Base-by-base conservation (phyloP, 2,888 invertebrate genomes). In the Incurvaria masculella region DNA sequence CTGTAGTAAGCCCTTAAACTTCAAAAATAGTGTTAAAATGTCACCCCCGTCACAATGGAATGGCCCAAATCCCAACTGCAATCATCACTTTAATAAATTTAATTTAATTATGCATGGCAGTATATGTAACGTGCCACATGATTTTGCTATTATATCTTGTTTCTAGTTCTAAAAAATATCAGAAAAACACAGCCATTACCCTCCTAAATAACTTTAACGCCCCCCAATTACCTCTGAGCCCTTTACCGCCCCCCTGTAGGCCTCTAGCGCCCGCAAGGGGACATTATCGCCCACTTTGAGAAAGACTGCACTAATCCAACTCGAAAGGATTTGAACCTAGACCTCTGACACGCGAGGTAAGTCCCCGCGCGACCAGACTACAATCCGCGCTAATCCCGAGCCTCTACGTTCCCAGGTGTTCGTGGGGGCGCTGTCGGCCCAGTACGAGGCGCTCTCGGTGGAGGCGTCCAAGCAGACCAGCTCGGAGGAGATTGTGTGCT, bases 401-500 rank as follows among this genome's bases (percentile, higher is more conserved):
- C 26, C 47, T 50, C 56, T 63, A n/a, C n/a, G n/a, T n/a, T n/a
- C n/a, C 2, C 83, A 93, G 84, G 93, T 94, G 72, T 91, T 91
- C 80, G 93, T 94, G 68, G 93, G 92, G 60, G 89, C 91, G 58
- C 81, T 93, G 62, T 91, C 91, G 60, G 87, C 87, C 59, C 89
- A 91, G 69, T 93, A 91, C 79, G 93, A 94, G 75, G 91, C 92
- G 54, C 81, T 94, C 54, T 90, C 90, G 48, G 91, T 95, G 57
- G 93, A 94, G 72, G 92, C 94, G 49, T 92, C 92, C 56, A 94
- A 94, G 66, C 91, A 92, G 69, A 94, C 94, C 50, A 92, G 93
- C 57, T 91, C 93, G 0, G 91, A 93, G 60, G 94, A 95, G 75
- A 91, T 95, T 61, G 92, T 94, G 50, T 85, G 88, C 57, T 94